Conservation (phyloP, 2,888 invertebrate species). For the Horisme vitalbata region DNA sequence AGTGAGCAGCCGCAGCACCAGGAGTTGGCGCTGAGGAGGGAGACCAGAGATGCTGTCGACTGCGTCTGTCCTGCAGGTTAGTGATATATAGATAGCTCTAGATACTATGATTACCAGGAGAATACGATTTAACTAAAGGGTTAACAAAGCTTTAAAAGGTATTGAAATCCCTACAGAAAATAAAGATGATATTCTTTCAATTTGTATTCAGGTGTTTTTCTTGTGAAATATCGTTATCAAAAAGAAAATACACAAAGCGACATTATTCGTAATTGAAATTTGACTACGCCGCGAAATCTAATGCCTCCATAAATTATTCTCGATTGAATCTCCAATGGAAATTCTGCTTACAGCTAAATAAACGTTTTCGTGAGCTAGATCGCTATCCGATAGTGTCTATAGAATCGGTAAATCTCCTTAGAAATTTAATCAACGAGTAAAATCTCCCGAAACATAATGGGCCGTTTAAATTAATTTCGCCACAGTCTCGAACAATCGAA, state of each 20-base stretch:
- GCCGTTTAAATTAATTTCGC: slow-evolving; percentile 39
- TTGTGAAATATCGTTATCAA: slow-evolving; percentile 18
- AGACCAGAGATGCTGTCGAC: slow-evolving; percentile 64
- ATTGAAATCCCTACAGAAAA: neutral
- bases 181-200: neutral
- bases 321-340: slow-evolving; percentile 29
- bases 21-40: slow-evolving; percentile 52
- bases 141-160: no score
- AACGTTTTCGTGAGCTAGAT: slow-evolving; percentile 27
- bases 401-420: slow-evolving; percentile 24
- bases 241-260: slow-evolving; percentile 23
- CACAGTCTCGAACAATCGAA: slow-evolving; percentile 47
- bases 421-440: slow-evolving; percentile 25
- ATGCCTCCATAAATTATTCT: slow-evolving; percentile 30
- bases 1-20: slow-evolving; percentile 34
- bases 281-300: slow-evolving; percentile 31
- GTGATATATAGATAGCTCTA: slow-evolving; percentile 32
- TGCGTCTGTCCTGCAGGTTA: slow-evolving; percentile 76
- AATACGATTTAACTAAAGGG: no score
- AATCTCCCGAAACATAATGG: slow-evolving; percentile 20
- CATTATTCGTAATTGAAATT: slow-evolving; percentile 33
- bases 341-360: slow-evolving; percentile 30
- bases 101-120: no score
- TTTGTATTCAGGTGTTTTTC: neutral
- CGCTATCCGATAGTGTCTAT: slow-evolving; percentile 22